Percentiles rank a stretch among this genome's conserved stretches.
These are phyloP conservation scores for Orientallactaga bullata DNA, from an alignment of 2,113 vertebrate species.

Conservation along the genomic window DNA sequence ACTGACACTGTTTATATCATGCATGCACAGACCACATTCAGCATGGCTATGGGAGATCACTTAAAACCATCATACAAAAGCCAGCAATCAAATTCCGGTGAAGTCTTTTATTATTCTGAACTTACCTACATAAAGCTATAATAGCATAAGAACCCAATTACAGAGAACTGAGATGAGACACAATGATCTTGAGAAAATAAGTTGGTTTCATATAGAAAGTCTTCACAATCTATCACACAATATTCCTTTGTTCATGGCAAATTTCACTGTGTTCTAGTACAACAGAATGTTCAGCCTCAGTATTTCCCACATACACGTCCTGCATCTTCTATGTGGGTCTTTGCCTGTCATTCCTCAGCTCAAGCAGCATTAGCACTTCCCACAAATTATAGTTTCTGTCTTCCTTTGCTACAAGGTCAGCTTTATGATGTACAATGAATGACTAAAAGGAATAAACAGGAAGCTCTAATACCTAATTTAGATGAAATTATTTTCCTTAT, in stretches of 20 bases:
- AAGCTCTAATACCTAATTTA: neutral
- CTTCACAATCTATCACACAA: too few relatives aligned
- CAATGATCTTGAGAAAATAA: neutral
- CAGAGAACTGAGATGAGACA: neutral
- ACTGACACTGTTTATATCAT: neutral
- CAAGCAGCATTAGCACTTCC: neutral
- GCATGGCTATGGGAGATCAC: neutral
- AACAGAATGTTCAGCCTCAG: neutral
- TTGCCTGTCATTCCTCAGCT: neutral
- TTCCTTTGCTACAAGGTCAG: neutral
- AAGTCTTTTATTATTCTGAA: neutral
- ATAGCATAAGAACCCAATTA: neutral
- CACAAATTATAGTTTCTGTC: conserved; percentile 8
- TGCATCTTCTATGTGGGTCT: neutral
- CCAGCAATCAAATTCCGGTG: neutral
- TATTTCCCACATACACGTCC: neutral
- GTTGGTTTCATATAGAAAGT: too few relatives aligned
- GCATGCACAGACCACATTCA: neutral
- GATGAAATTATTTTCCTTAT: conserved; percentile 8
- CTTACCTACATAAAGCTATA: neutral
- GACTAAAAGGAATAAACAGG: neutral
- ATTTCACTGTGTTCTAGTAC: neutral
- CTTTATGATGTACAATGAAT: conserved; percentile 15
- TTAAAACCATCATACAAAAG: neutral
- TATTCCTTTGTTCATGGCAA: neutral